Evolutionary conservation across 30 jellyfish, hydroid and myxozoan species (phyloP).

Genomic region (Aurelia aurita complex sp. Pacific): DNA sequence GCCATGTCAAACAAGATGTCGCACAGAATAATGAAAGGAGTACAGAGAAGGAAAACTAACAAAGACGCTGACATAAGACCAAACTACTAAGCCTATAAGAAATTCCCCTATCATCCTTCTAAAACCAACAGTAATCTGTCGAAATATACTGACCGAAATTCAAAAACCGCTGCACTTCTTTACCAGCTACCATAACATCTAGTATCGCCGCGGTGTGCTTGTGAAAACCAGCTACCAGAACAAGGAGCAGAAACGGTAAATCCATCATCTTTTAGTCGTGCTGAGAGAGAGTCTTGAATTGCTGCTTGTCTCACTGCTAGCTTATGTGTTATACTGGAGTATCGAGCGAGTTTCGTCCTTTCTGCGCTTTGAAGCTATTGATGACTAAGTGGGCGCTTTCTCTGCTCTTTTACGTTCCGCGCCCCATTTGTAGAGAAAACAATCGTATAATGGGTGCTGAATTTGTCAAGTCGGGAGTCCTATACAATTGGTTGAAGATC

Average conservation of each 20-base stretch:
- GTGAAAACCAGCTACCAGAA: constrained; percentile 46
- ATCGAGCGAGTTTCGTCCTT: constrained; percentile 16
- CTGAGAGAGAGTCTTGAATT: neutral
- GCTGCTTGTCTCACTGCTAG: constrained; percentile 1
- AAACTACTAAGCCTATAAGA: constrained; percentile 34
- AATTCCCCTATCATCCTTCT: neutral
- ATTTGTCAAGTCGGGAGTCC: constrained; percentile 29
- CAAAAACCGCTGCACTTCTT: constrained; percentile 69
- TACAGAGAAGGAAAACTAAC: neutral
- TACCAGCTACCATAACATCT: constrained; percentile 75
- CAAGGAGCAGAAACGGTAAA: constrained; percentile 18
- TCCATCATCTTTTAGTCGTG: constrained; percentile 10
- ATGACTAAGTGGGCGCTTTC: constrained; percentile 58
- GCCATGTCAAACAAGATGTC: constrained; percentile 12
- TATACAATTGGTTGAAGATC: neutral
- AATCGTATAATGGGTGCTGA: constrained; percentile 38
- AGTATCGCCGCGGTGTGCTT: constrained; percentile 67
- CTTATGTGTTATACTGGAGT: constrained; percentile 10
- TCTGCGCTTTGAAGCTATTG: constrained; percentile 37
- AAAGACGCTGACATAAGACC: constrained; percentile 23
- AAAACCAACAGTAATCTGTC: constrained; percentile 37
- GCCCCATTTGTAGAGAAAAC: constrained; percentile 25
- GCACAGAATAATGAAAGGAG: neutral
- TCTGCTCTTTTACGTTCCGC: constrained; percentile 11
- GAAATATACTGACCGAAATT: constrained; percentile 56